Evolutionary conservation across 2,797 vertebrate genomes (phyloP).

Genomic region (Sebastes alutus): DNA sequence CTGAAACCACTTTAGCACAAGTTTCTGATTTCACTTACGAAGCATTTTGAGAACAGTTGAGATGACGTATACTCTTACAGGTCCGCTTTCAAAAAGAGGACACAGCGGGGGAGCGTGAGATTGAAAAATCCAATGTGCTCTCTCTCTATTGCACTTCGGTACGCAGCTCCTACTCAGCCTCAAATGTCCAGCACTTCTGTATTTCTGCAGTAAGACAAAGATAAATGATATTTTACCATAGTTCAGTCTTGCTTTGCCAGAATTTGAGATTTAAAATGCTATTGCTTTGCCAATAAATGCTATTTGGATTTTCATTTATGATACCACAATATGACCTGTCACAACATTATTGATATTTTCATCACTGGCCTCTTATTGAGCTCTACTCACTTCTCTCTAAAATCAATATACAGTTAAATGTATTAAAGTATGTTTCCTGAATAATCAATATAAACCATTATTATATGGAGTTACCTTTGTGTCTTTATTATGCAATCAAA

Average conservation of each 20-base stretch:
- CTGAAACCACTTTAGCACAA: constrained; percentile 19
- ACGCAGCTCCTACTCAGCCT: neutral
- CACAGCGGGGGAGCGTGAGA: constrained; percentile 11
- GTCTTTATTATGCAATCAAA: neutral
- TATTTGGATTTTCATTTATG: neutral
- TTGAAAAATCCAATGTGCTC: neutral
- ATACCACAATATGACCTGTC: neutral
- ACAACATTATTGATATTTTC: neutral
- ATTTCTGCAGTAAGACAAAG: neutral
- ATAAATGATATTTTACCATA: neutral
- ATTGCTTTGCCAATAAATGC: neutral
- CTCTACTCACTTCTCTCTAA: neutral
- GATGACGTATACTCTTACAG: constrained; percentile 11
- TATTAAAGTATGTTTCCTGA: neutral
- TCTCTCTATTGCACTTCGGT: neutral
- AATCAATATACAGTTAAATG: neutral
- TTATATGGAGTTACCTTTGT: neutral
- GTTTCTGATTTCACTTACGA: constrained; percentile 13
- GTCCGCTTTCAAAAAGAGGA: constrained; percentile 27
- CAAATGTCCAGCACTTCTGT: neutral
- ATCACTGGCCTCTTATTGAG: neutral
- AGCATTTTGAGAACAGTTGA: constrained; percentile 17
- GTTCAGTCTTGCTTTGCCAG: neutral
- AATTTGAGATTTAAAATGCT: neutral
- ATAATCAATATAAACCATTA: neutral